phyloP scores from a whole-genome alignment of 23 tunicate species.

The Aplidium turbinatum region DNA sequence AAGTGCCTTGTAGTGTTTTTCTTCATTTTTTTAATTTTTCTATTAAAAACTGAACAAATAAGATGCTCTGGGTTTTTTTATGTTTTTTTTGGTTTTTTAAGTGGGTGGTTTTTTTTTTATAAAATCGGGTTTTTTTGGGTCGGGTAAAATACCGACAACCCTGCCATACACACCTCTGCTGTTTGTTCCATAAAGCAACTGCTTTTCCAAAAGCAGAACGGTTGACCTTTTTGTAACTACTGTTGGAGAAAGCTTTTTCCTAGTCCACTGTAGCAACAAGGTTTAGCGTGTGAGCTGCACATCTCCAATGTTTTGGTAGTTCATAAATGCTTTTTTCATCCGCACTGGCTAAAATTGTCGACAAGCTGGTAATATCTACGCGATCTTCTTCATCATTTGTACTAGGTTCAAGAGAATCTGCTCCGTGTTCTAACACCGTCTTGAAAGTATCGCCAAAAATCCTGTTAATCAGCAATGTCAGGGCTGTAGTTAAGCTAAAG shows the following conservation, averaged over 20 bases:
- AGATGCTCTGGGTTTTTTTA: too few relatives aligned
- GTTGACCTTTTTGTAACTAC: slow-evolving; percentile 1
- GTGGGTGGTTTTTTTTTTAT: too few relatives aligned
- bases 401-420: slow-evolving; percentile 16
- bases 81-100: too few relatives aligned
- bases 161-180: slow-evolving; percentile 5
- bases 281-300: slow-evolving; percentile 28
- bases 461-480: neutral
- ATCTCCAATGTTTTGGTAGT: slow-evolving; percentile 22
- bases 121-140: too few relatives aligned
- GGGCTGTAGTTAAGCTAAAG: slow-evolving; percentile 4
- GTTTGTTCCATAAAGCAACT: neutral
- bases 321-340: slow-evolving; percentile 8
- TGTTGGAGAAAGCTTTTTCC: slow-evolving; percentile 1
- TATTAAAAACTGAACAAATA: too few relatives aligned
- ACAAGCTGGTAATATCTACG: neutral
- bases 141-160: too few relatives aligned
- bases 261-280: slow-evolving; percentile 18
- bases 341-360: slow-evolving; percentile 4
- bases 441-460: slow-evolving; percentile 27
- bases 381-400: slow-evolving; percentile 17
- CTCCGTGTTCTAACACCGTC: slow-evolving; percentile 5
- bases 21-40: too few relatives aligned
- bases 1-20: too few relatives aligned
- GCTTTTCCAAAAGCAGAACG: neutral